Percentiles rank a stretch among this genome's conserved stretches.
phyloP scores from a whole-genome alignment of 2,113 vertebrate genomes.

The Apodemus speciosus region DNA sequence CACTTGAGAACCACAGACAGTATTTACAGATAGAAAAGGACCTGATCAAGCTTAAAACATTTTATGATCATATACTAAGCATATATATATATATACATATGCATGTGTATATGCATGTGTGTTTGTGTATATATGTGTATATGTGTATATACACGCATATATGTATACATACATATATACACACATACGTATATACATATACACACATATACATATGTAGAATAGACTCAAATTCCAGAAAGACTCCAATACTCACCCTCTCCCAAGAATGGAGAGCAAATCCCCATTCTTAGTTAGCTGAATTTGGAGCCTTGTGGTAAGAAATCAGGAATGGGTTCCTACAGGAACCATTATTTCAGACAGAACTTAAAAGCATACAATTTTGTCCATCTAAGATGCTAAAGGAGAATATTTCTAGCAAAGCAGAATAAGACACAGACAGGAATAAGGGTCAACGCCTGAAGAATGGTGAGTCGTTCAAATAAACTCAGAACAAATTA shows the following conservation, averaged over 20 bases:
- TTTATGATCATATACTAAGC: constrained; percentile 30
- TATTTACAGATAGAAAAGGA: constrained; percentile 36
- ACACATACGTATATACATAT: too few relatives aligned
- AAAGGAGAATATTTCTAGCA: background rate
- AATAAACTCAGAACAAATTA: background rate
- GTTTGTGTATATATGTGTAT: too few relatives aligned
- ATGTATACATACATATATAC: too few relatives aligned
- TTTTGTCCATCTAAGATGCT: constrained; percentile 15
- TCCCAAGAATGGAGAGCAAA: background rate
- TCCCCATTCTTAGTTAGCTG: background rate
- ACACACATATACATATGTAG: too few relatives aligned
- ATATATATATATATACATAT: background rate
- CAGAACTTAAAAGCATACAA: background rate
- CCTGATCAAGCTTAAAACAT: background rate
- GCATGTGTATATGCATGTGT: background rate
- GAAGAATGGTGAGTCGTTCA: background rate
- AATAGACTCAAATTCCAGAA: constrained; percentile 17
- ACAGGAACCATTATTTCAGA: background rate
- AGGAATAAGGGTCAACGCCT: background rate
- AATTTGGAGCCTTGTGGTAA: background rate
- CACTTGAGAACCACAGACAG: background rate
- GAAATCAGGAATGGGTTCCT: background rate
- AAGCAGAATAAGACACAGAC: constrained; percentile 9
- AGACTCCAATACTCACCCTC: constrained; percentile 29
- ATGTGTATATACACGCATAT: too few relatives aligned